phyloP scores from a whole-genome alignment of 2,888 invertebrate species.

The Noctua comes region DNA sequence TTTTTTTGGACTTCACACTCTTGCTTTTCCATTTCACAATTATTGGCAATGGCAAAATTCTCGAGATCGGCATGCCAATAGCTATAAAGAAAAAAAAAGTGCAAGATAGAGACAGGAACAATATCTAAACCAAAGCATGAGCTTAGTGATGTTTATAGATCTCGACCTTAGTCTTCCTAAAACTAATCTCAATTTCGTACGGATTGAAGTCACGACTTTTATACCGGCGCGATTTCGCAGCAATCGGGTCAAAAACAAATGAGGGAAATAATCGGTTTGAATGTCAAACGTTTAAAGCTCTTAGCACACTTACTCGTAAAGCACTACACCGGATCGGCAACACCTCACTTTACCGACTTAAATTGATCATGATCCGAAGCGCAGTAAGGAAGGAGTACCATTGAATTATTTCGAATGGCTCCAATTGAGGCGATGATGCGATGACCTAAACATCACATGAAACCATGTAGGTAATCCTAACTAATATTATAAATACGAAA shows the following conservation, averaged over 20 bases:
- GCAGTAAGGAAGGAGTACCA: neutral
- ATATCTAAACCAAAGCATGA: neutral
- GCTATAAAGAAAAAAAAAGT: neutral
- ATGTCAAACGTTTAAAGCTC: slow-evolving; percentile 48
- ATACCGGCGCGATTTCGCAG: slow-evolving; percentile 21
- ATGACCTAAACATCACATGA: neutral
- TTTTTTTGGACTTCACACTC: neutral
- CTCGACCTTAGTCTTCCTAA: slow-evolving; percentile 29
- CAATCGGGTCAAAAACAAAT: slow-evolving; percentile 48
- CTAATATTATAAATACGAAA: too few relatives aligned
- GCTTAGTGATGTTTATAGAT: neutral
- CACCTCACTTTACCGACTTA: neutral
- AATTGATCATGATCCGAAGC: neutral
- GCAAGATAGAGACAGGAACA: neutral
- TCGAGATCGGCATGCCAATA: neutral
- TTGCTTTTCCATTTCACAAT: neutral
- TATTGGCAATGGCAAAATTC: neutral
- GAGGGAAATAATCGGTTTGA: slow-evolving; percentile 48
- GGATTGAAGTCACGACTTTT: slow-evolving; percentile 54
- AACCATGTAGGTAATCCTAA: neutral
- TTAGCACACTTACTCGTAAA: neutral
- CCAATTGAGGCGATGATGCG: neutral
- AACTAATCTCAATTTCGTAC: slow-evolving; percentile 42
- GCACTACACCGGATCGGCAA: neutral
- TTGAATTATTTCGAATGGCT: neutral